These are phyloP conservation scores for Masticophis lateralis DNA, from an alignment of 2,797 vertebrate species.

Conservation along the genomic window DNA sequence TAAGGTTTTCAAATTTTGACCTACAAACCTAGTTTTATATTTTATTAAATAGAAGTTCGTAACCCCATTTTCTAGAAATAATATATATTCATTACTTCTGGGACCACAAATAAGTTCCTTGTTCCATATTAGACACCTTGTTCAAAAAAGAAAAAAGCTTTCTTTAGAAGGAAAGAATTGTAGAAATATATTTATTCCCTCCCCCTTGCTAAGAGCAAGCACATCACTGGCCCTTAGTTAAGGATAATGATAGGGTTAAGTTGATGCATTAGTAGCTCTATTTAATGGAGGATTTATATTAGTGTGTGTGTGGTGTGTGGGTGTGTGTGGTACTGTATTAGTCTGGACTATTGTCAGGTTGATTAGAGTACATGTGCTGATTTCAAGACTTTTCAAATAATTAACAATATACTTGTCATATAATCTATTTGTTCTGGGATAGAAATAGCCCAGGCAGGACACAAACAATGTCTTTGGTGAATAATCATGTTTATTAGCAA, in stretches of 20 bases:
- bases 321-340: not conserved
- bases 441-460: not conserved
- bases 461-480: not conserved
- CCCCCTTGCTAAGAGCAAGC: not conserved
- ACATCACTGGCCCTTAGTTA: not conserved
- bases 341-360: not conserved
- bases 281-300: not conserved
- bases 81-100: not conserved
- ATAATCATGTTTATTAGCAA: not conserved
- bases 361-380: not conserved
- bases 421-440: not conserved
- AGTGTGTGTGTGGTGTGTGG: not conserved
- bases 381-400: not conserved
- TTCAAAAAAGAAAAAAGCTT: not conserved
- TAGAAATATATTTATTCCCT: not conserved
- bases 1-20: not conserved
- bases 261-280: not conserved
- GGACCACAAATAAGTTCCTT: not conserved
- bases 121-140: not conserved
- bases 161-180: not conserved
- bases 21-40: not conserved
- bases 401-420: not conserved
- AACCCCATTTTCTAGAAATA: not conserved
- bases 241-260: not conserved
- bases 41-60: not conserved